Percentiles rank a stretch among this genome's conserved stretches.
Conservation (phyloP, 2,113 vertebrate genomes). For the Grammomys dolichurus region DNA sequence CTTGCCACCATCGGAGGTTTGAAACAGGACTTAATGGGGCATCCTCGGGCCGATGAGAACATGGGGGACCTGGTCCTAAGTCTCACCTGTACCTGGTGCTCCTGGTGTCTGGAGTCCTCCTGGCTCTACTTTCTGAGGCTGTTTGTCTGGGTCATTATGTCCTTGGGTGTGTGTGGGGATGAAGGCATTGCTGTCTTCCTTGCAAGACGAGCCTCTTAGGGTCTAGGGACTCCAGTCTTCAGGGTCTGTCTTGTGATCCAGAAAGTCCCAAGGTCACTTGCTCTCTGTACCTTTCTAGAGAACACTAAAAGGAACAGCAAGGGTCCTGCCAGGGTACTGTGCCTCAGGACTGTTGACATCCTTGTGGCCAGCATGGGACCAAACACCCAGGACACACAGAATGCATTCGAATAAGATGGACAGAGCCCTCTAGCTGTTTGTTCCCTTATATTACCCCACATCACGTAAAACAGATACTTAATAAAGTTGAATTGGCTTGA, state of each 20-base stretch:
- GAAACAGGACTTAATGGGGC: fast-evolving
- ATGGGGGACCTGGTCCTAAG: neutral
- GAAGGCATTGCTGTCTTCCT: neutral
- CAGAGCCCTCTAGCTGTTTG: no score
- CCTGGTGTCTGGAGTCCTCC: neutral
- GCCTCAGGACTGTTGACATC: fast-evolving
- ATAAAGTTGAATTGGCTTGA: neutral
- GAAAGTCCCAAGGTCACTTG: neutral
- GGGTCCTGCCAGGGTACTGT: fast-evolving
- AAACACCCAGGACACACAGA: fast-evolving
- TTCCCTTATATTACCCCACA: neutral
- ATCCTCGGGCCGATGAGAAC: fast-evolving
- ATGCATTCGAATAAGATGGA: fast-evolving
- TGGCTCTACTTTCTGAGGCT: neutral
- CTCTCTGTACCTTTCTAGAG: neutral
- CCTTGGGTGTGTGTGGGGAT: neutral
- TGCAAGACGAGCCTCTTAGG: no score
- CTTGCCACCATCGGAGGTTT: fast-evolving
- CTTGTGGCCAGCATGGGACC: no score
- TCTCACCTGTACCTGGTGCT: neutral
- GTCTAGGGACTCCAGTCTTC: neutral
- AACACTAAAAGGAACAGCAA: neutral
- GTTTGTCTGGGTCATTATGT: neutral
- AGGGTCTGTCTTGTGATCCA: neutral
- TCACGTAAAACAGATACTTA: neutral